phyloP scores from a whole-genome alignment of 2,113 vertebrate species.

The Chamaea fasciata region DNA sequence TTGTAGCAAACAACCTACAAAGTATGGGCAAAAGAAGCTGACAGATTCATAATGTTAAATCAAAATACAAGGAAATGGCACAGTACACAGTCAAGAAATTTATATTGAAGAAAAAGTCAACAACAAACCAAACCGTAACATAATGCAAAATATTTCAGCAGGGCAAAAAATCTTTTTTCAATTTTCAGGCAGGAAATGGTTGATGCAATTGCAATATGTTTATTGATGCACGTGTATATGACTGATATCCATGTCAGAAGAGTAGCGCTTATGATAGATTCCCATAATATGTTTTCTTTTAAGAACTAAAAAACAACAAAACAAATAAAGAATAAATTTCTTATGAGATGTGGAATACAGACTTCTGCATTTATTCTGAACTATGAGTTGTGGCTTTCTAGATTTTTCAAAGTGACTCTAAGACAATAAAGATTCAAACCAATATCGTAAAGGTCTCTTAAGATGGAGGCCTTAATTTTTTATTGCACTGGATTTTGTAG shows the following conservation, averaged over 20 bases:
- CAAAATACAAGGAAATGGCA: not conserved
- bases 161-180: not conserved
- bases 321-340: not conserved
- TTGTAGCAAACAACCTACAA: not conserved
- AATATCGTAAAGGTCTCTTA: not conserved
- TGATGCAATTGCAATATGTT: not conserved
- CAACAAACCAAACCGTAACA: not conserved
- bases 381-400: not conserved
- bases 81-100: not conserved
- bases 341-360: not conserved
- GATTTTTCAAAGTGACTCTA: not conserved
- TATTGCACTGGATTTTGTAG: not conserved
- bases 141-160: not conserved
- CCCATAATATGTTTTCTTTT: not conserved
- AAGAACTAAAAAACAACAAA: not conserved
- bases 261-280: not conserved
- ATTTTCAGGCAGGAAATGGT: not conserved
- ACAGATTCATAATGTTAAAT: not conserved
- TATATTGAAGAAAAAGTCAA: not conserved
- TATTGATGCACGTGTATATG: not conserved
- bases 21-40: not conserved
- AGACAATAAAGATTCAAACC: not conserved
- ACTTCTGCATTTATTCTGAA: not conserved
- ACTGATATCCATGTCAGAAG: not conserved
- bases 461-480: not conserved